These are phyloP conservation scores for Thecocarcelia acutangulata DNA, from an alignment of 2,888 invertebrate species.

Conservation along the genomic window DNA sequence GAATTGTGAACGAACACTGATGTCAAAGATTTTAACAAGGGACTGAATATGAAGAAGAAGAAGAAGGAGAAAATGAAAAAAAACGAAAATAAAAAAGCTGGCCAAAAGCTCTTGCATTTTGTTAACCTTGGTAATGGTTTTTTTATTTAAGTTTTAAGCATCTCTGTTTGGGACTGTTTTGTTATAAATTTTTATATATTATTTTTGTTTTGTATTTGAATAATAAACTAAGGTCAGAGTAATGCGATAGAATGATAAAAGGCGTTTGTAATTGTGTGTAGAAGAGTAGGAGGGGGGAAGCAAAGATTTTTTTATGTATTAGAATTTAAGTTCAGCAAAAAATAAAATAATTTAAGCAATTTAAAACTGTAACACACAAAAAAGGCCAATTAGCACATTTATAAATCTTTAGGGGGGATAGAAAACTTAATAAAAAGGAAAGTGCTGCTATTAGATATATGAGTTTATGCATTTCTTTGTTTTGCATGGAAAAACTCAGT, in stretches of 20 bases:
- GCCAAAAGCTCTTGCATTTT: not conserved
- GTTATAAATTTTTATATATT: not conserved
- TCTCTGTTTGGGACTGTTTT: not conserved
- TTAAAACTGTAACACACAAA: too few species aligned
- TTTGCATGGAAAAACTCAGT: too few species aligned
- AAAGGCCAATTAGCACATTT: too few species aligned
- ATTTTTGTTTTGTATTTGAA: not conserved
- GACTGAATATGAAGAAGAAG: not conserved
- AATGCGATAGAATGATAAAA: not conserved
- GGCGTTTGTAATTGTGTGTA: too few species aligned
- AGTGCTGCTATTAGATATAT: too few species aligned
- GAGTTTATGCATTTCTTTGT: too few species aligned
- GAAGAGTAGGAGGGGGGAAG: not conserved
- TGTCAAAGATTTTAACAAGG: constrained; percentile 52
- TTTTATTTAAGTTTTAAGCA: not conserved
- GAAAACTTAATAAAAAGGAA: too few species aligned
- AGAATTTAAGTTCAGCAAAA: too few species aligned
- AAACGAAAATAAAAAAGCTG: not conserved
- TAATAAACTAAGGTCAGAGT: constrained; percentile 19
- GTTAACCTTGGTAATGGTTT: not conserved
- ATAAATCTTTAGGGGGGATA: too few species aligned
- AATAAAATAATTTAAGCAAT: too few species aligned
- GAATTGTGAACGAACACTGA: not conserved
- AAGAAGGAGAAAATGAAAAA: too few species aligned
- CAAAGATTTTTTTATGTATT: too few species aligned